Evolutionary conservation across 1,140 invertebrate species (phyloP), one percentile per base, ranked within the genome.

Genomic region (Drosophila mauritiana): DNA sequence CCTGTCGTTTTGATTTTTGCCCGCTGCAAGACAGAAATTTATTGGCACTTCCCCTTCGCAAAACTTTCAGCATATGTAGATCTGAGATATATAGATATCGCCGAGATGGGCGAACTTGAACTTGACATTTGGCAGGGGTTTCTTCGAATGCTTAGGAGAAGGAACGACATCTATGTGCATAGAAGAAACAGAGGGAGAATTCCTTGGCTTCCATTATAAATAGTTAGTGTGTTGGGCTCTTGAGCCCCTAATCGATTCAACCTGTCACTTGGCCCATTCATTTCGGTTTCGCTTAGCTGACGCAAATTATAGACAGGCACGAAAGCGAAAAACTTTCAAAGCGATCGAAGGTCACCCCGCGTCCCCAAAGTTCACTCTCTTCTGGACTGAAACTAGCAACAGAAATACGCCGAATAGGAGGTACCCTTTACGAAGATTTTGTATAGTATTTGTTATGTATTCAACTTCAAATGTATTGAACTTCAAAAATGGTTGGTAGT

Each of bases 51-150:
- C 25, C 48, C 25, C 25, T 15, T 27, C 4, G n/a, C 22, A 11
- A 27, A 51, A 51, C 48, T 51, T 51, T 51, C 27, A 17, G 11
- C 48, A 15, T 1, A 49, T 49, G 25, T n/a, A n/a, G 13, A 48
- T 48, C 20, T 20, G 15, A 15, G 42, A 17, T 17, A 10, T 17
- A 42, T 43, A 13, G 37, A 64, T 31, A 8, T 49, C 17, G 13
- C 15, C 39, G 37, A 31, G 11, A 25, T 22, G 40, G 25, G 12
- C 51, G 75, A 67, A 69, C 70, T 74, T 82, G 79, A 82, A 79
- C 83, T 83, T 86, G 82, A 78, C 75, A 76, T 84, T 79, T 48
- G 31, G n/a, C 43, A 37, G 65, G 37, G 25, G 20, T 27, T 45
- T 20, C 39, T 22, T 34, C 17, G 13, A 11, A 17, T 8, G 43